Percentiles rank a stretch among this genome's conserved stretches.
Conservation (phyloP, 2,797 vertebrate species). For the Urosaurus nigricauda region DNA sequence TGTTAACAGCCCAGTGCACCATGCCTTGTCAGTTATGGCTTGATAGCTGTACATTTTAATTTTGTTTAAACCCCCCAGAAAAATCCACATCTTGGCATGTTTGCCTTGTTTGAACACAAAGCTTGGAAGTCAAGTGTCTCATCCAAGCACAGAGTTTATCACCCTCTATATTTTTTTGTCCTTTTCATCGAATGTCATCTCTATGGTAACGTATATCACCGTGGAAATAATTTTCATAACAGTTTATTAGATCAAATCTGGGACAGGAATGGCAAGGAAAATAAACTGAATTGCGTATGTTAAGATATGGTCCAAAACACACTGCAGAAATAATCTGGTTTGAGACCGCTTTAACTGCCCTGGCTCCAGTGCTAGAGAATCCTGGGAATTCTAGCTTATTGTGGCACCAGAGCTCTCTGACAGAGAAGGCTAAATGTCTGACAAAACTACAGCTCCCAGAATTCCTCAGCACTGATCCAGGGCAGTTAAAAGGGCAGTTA, state of each 20-base stretch:
- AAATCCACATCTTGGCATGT: slow-evolving; percentile 78
- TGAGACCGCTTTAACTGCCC: too few species aligned
- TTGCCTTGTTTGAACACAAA: slow-evolving; percentile 81
- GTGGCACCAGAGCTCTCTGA: too few species aligned
- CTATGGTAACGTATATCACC: slow-evolving; percentile 89
- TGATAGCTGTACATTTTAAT: slow-evolving; percentile 89
- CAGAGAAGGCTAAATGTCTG: too few species aligned
- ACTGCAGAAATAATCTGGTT: too few species aligned
- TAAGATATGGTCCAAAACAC: too few species aligned
- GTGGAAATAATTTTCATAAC: slow-evolving; percentile 92
- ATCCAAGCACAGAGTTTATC: slow-evolving; percentile 86
- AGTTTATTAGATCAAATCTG: slow-evolving; percentile 80
- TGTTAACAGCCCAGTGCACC: slow-evolving; percentile 85
- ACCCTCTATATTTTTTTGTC: slow-evolving; percentile 88
- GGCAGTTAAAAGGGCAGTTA: too few species aligned
- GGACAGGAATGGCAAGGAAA: background rate
- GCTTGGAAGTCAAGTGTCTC: slow-evolving; percentile 86
- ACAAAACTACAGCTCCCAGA: too few species aligned
- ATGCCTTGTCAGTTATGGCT: slow-evolving; percentile 86
- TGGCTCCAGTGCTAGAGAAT: too few species aligned
- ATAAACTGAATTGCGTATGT: slow-evolving; percentile 71
- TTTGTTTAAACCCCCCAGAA: slow-evolving; percentile 72
- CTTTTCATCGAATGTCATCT: slow-evolving; percentile 90
- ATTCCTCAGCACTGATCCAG: too few species aligned
- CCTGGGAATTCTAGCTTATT: too few species aligned